Evolutionary conservation across 2,113 vertebrate genomes (phyloP), one percentile per base, ranked within the genome.

Genomic region (Indicator maculatus): DNA sequence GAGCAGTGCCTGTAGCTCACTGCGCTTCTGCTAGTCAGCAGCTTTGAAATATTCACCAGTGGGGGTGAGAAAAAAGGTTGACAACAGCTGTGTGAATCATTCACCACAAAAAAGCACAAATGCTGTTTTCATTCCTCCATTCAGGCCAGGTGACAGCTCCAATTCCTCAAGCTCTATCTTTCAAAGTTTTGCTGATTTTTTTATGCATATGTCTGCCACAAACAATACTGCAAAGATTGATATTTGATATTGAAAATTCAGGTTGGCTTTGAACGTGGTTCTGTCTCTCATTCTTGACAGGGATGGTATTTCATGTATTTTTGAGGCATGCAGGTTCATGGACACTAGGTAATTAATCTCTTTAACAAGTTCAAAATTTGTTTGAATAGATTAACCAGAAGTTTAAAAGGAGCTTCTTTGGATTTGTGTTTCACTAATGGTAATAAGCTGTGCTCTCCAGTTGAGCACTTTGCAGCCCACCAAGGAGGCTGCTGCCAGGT

Each of bases 401-500:
- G 4, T 45, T 87, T 82, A 31, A 45, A 83, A 60, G 47, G 53
- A 59, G 1, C 21, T 72, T 65, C 36, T 20, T 66, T 67, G 27
- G n/a, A 33, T 61, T 74, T 44, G 19, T 55, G 58, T 74, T 91
- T 81, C 27, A 33, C 12, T 2, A 4, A 5, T 19, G 55, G 65
- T 0, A 1, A 27, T 28, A 73, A 84, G 65, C 21, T 65, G 12
- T 58, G 19, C 27, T 28, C n/a, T 78, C 52, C 1, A 6, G 30
- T 26, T 4, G 11, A 66, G 60, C 5, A 17, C 26, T 74, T 39
- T 13, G 61, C 0, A 0, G 31, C 36, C 58, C 72, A 28, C 7
- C 0, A 1, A 38, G 28, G 16, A 14, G 5, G 8, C 21, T 65
- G 52, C 28, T 71, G 75, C 18, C 1, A 0, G 31, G n/a, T 15